Base-by-base conservation (phyloP, 2,888 invertebrate species). In the Acrobasis repandana region DNA sequence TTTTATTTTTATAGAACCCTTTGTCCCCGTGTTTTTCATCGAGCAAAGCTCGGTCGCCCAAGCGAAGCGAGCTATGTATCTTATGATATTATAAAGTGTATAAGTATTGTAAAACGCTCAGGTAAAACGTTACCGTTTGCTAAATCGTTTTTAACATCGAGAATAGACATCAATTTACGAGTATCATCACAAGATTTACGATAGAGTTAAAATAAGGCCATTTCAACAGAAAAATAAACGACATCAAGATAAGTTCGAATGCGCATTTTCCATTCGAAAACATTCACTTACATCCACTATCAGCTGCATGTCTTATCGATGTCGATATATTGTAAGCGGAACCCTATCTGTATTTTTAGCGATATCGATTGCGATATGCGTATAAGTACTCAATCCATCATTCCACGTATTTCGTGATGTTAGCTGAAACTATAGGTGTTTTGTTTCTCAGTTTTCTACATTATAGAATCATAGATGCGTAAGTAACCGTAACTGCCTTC, bases 341-440 rank as follows among this genome's bases (percentile, higher is more conserved):
- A 43, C 54, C 54, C 14, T 38, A 54, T 54, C 54, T 54, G 34
- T 52, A 36, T 52, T 54, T 54, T 38, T 20, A 36, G 54, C 11
- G 54, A 54, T 54, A 54, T 54, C 54, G 38, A 18, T 43, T 54
- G 38, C 38, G 54, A 54, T 54, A 54, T 54, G 54, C 36, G 38
- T 8, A n/a, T n/a, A 38, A 18, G 38, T 36, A 54, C 18, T 38
- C 20, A 43, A 54, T 54, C 52, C 34, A 54, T 54, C 18, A 54
- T 54, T 54, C 54, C 38, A 20, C 38, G 36, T 54, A 54, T 54
- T 51, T 38, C 5, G 43, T 43, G 43, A 14, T 43, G 43, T 14
- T 43, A n/a, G 8, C 14, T 38, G 10, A 5, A 43, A 43, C 11
- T n/a, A 10, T 43, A 43, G 43, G n/a, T 5, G 11, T 14, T 11